Evolutionary conservation across 2,888 invertebrate species (phyloP), one percentile per base, ranked within the genome.

Genomic region (Platycheirus albimanus): DNA sequence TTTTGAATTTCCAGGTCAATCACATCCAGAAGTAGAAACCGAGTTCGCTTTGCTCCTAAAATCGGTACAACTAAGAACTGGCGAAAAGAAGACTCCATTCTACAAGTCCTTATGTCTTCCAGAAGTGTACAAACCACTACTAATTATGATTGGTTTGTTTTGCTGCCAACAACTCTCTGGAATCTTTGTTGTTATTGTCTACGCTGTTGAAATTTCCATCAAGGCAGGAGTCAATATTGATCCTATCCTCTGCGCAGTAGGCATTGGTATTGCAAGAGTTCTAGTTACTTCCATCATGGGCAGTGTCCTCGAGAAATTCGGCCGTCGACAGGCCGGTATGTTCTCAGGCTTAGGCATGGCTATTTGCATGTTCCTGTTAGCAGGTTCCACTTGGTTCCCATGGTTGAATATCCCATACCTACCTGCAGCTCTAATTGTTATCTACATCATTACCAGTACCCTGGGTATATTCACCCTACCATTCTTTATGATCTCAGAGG

Each of bases 401-500:
- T 77, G 78, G 56, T 66, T 90, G 1, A 28, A 24, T 2, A 79
- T 90, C 3, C 88, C 89, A 0, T 89, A 88, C 66, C 72, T 90
- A 6, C 87, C 90, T 2, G 89, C 89, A 1, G 75, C 85, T 1
- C 85, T 88, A 4, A 88, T 90, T 41, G 86, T 90, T 2, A 71
- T 87, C 7, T 90, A 85, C 87, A 92, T 85, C 91, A 92, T 88
- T 87, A 94, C 61, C 87, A 94, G 88, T 87, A 90, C 90, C 0
- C 19, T 90, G 11, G 90, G 95, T 0, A 85, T 90, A 1, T 90
- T 94, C 10, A 94, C 95, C 0, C 87, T 95, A 58, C 95, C 95
- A 0, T 95, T 95, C 93, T 93, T 94, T 30, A 93, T 95, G 93
- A 94, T 94, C 85, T 95, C 95, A 0, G 95, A 96, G 89, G 91